Percentiles rank a stretch among this genome's conserved stretches.
These are phyloP conservation scores for Tupaia chinensis DNA, from an alignment of 2,113 vertebrate genomes.

Conservation along the genomic window DNA sequence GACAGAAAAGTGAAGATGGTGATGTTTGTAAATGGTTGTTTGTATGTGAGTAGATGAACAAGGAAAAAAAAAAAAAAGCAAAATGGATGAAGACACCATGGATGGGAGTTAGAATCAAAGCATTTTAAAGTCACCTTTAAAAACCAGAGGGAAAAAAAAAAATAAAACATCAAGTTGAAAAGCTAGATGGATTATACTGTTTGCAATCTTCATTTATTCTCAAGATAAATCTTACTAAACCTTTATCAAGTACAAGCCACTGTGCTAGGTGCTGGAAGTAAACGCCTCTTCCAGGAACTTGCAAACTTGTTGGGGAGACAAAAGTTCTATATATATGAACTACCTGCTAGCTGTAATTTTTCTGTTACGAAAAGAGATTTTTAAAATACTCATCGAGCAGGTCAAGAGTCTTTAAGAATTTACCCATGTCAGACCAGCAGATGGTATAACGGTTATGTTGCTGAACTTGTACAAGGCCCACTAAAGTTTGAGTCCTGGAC, in stretches of 20 bases:
- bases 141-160: neutral
- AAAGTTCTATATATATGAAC: neutral
- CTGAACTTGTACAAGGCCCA: no score
- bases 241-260: neutral
- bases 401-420: neutral
- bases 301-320: neutral
- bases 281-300: neutral
- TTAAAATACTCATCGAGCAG: neutral
- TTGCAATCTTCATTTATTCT: neutral
- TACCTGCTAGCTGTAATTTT: neutral
- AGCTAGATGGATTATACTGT: neutral
- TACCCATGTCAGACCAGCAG: no score
- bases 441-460: no score
- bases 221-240: neutral
- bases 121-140: neutral
- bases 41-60: neutral
- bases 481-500: no score
- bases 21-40: neutral
- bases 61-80: neutral
- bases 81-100: neutral
- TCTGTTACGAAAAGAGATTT: neutral
- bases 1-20: neutral
- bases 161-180: neutral
- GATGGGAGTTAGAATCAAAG: neutral
- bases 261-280: neutral